A percentile compares a stretch with the other conserved stretches of the same genome.
phyloP scores from a whole-genome alignment of 2,888 invertebrate genomes.

The Apamea monoglypha region DNA sequence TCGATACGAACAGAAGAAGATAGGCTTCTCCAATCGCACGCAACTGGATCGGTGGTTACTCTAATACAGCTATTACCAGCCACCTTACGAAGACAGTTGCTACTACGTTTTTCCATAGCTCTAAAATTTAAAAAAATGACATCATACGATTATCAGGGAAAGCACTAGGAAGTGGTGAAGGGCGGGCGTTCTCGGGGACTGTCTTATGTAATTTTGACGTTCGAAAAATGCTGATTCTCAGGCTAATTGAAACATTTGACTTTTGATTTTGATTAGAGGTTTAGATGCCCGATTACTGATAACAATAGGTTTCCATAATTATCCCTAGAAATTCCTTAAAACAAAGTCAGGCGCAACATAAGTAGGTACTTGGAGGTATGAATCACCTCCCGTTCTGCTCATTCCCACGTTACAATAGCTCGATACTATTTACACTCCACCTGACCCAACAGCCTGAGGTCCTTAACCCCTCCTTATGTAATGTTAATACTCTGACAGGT shows the following conservation, averaged over 20 bases:
- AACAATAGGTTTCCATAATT: neutral
- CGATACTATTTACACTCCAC: slow-evolving; percentile 52
- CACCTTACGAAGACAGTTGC: neutral
- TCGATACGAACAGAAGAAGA: no score
- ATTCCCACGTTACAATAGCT: slow-evolving; percentile 56
- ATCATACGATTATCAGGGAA: neutral
- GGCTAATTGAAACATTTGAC: no score
- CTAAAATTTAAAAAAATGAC: neutral
- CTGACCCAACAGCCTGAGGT: slow-evolving; percentile 53
- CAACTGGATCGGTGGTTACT: neutral
- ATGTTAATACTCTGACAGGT: slow-evolving; percentile 70
- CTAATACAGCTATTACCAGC: neutral
- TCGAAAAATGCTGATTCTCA: no score
- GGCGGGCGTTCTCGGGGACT: no score
- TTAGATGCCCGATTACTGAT: neutral
- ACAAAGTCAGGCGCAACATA: neutral
- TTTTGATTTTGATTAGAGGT: neutral
- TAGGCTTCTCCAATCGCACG: neutral
- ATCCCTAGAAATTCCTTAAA: neutral
- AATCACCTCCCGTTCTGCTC: slow-evolving; percentile 35
- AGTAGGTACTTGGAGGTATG: slow-evolving; percentile 8
- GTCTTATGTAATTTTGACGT: no score
- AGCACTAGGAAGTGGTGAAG: no score
- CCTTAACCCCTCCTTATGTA: slow-evolving; percentile 66
- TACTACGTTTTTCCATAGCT: no score